phyloP scores from a whole-genome alignment of 2,888 invertebrate species.

The Vandiemenella viatica region DNA sequence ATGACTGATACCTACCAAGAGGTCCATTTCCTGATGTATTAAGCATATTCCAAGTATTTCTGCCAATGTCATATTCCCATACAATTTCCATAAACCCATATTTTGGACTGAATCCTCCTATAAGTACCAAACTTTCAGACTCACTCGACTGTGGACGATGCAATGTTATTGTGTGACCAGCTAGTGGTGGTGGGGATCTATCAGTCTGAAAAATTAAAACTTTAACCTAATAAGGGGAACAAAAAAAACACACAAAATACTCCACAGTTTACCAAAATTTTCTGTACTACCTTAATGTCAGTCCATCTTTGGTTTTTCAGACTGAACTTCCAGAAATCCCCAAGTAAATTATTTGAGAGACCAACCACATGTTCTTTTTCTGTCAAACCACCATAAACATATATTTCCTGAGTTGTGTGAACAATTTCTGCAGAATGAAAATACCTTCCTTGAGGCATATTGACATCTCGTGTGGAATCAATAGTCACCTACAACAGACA shows the following conservation, averaged over 20 bases:
- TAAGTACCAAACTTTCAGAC: conserved; percentile 59
- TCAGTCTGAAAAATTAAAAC: conserved; percentile 27
- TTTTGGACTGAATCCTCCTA: conserved; percentile 59
- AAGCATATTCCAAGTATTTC: conserved; percentile 52
- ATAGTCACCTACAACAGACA: conserved; percentile 54
- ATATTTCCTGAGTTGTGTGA: conserved; percentile 68
- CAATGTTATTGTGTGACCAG: conserved; percentile 78
- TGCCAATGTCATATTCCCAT: conserved; percentile 26
- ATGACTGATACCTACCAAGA: conserved; percentile 44
- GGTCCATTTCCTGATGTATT: conserved; percentile 58
- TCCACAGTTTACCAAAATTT: too few relatives aligned
- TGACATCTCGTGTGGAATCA: conserved; percentile 69
- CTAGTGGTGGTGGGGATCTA: conserved; percentile 66
- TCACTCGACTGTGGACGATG: conserved; percentile 41
- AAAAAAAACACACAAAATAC: too few relatives aligned
- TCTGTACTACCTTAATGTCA: conserved; percentile 32
- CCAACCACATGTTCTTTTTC: conserved; percentile 20
- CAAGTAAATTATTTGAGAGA: conserved; percentile 46
- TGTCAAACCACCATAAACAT: conserved; percentile 76
- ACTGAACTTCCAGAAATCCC: conserved; percentile 87
- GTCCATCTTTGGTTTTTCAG: conserved; percentile 72
- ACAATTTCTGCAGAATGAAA: conserved; percentile 86
- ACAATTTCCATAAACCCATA: conserved; percentile 41
- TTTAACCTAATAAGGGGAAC: too few relatives aligned
- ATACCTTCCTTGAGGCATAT: conserved; percentile 77